A percentile compares a stretch with the other conserved stretches of the same genome.
Evolutionary conservation across 2,113 vertebrate species (phyloP).

Genomic region (Danionella cerebrum): DNA sequence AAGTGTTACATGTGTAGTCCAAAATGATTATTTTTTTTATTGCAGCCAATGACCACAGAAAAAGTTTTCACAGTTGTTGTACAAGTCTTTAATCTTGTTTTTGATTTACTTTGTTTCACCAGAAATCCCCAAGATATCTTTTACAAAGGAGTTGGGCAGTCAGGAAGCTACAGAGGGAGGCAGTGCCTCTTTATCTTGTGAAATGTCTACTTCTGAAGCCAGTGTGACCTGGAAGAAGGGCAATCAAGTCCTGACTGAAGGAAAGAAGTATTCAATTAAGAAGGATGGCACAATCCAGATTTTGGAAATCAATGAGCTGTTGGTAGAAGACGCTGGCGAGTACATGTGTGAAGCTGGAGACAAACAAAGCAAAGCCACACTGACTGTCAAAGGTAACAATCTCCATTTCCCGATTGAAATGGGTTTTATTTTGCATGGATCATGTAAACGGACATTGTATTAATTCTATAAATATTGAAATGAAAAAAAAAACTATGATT

Average conservation of each 20-base stretch:
- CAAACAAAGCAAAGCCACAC: conserved; percentile 58
- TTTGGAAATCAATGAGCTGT: conserved; percentile 59
- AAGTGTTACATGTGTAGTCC: too few relatives aligned
- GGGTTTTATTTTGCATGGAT: neutral
- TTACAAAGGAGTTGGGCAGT: conserved; percentile 65
- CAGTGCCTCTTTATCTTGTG: conserved; percentile 56
- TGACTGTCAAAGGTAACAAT: conserved; percentile 69
- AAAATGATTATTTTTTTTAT: too few relatives aligned
- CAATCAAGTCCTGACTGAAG: conserved; percentile 51
- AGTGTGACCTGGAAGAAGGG: conserved; percentile 68
- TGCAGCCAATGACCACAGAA: too few relatives aligned
- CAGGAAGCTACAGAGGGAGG: conserved; percentile 56
- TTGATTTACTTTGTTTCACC: conserved; percentile 29
- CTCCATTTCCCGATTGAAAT: neutral
- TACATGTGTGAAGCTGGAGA: conserved; percentile 69
- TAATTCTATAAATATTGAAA: too few relatives aligned
- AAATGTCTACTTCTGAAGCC: conserved; percentile 58
- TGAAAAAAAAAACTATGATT: too few relatives aligned
- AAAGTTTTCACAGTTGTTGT: too few relatives aligned
- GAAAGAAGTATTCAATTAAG: conserved; percentile 65
- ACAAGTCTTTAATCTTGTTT: conserved; percentile 8
- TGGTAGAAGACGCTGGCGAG: conserved; percentile 62
- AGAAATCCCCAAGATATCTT: conserved; percentile 56
- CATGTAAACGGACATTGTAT: too few relatives aligned
- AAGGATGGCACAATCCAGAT: conserved; percentile 54